Evolutionary conservation across 1,140 invertebrate genomes (phyloP).

Genomic region (Drosophila albomicans): DNA sequence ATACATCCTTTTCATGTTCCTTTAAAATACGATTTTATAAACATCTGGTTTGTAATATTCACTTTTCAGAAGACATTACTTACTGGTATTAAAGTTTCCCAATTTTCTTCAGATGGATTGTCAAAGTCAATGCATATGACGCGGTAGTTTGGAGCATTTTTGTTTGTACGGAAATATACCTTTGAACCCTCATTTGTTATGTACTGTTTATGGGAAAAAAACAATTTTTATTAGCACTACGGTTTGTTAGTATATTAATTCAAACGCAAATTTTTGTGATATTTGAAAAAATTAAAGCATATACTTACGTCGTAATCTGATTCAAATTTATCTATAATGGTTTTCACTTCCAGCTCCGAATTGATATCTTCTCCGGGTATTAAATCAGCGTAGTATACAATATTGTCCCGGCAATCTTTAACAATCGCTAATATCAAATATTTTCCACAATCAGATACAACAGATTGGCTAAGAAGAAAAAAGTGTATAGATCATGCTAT

Average conservation of each 20-base stretch:
- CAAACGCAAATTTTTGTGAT: no score
- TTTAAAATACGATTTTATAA: constrained; percentile 50
- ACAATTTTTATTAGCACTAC: no score
- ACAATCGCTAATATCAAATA: constrained; percentile 92
- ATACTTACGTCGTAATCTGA: constrained; percentile 95
- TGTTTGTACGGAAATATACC: constrained; percentile 96
- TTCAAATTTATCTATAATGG: constrained; percentile 95
- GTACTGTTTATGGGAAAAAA: constrained; percentile 87
- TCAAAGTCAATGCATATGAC: constrained; percentile 95
- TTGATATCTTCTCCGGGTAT: constrained; percentile 88
- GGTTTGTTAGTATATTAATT: no score
- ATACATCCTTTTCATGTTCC: constrained; percentile 94
- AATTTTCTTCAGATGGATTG: constrained; percentile 91
- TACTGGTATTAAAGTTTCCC: constrained; percentile 92
- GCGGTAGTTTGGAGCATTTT: constrained; percentile 95
- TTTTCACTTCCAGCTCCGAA: constrained; percentile 88
- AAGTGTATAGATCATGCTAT: not conserved
- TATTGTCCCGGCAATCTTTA: constrained; percentile 95
- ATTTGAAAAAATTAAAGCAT: constrained; percentile 14
- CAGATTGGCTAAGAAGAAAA: constrained; percentile 83
- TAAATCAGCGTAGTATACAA: constrained; percentile 93
- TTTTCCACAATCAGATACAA: constrained; percentile 96
- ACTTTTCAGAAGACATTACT: constrained; percentile 21
- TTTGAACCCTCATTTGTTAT: constrained; percentile 94
- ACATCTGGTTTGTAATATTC: not conserved